Conservation (phyloP, 2,113 vertebrate genomes). For the Sinocyclocheilus anophthalmus region DNA sequence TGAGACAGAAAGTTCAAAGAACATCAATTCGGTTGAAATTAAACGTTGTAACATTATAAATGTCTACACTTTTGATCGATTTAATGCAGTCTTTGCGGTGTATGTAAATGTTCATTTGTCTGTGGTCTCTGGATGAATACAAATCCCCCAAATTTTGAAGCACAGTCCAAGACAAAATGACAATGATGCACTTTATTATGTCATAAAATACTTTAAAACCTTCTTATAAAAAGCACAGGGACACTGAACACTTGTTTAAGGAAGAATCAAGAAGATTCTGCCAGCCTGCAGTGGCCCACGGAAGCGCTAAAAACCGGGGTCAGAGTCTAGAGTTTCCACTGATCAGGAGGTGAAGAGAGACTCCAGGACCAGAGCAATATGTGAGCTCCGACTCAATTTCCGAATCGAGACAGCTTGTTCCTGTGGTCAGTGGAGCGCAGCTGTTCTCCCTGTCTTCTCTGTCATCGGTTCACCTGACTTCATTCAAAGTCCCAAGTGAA, state of each 20-base stretch:
- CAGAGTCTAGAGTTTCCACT: constrained; percentile 62
- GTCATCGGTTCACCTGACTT: constrained; percentile 32
- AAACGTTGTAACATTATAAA: too few species aligned
- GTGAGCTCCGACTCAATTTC: constrained; percentile 60
- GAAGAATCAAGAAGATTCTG: constrained; percentile 51
- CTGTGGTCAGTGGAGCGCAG: constrained; percentile 1
- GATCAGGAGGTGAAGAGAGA: constrained; percentile 75
- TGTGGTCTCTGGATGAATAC: neutral
- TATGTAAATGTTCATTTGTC: too few species aligned
- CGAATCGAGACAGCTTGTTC: constrained; percentile 41
- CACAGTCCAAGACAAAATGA: neutral
- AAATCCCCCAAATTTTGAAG: neutral
- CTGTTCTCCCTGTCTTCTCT: constrained; percentile 23
- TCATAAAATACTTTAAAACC: constrained; percentile 22
- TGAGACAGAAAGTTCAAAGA: too few species aligned
- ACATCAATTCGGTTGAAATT: too few species aligned
- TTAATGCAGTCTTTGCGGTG: too few species aligned
- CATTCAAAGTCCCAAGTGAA: neutral
- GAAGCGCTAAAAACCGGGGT: constrained; percentile 59
- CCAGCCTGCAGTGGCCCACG: constrained; percentile 42
- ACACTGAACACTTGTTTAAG: constrained; percentile 64
- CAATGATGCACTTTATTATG: neutral
- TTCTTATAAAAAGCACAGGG: constrained; percentile 1
- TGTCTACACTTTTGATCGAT: too few species aligned
- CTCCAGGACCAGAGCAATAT: constrained; percentile 57